Conservation (phyloP, 2,797 vertebrate species). For the Sitta carolinensis region DNA sequence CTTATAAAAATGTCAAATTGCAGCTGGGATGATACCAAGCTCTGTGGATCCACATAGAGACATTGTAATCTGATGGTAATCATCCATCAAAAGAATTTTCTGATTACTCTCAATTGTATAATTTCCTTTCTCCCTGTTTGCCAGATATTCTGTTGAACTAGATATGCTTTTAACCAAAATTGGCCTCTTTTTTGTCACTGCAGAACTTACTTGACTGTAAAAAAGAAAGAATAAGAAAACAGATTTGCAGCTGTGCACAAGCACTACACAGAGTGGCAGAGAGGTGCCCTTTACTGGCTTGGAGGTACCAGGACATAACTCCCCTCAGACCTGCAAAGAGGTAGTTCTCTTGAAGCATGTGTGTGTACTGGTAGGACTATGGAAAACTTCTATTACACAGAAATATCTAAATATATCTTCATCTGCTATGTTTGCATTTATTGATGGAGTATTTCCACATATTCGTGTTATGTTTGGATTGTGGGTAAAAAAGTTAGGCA, state of each 20-base stretch:
- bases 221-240: background rate
- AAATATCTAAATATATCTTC: background rate
- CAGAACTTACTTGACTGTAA: background rate
- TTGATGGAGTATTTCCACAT: background rate
- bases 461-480: background rate
- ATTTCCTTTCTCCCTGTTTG: constrained; percentile 16
- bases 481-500: background rate
- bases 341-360: background rate
- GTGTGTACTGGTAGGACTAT: background rate
- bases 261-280: background rate
- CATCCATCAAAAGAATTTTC: constrained; percentile 15
- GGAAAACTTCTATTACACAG: background rate
- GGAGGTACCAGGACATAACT: background rate
- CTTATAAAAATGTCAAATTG: constrained; percentile 13
- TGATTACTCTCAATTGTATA: constrained; percentile 6
- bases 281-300: background rate
- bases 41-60: constrained; percentile 6
- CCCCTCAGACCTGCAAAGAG: background rate
- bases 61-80: constrained; percentile 21
- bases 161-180: constrained; percentile 30
- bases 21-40: background rate
- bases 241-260: background rate
- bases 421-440: background rate
- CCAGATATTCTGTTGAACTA: constrained; percentile 7
- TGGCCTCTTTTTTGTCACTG: background rate